Evolutionary conservation across 2,113 vertebrate genomes (phyloP), one percentile per base, ranked within the genome.

Genomic region (Nestor notabilis): DNA sequence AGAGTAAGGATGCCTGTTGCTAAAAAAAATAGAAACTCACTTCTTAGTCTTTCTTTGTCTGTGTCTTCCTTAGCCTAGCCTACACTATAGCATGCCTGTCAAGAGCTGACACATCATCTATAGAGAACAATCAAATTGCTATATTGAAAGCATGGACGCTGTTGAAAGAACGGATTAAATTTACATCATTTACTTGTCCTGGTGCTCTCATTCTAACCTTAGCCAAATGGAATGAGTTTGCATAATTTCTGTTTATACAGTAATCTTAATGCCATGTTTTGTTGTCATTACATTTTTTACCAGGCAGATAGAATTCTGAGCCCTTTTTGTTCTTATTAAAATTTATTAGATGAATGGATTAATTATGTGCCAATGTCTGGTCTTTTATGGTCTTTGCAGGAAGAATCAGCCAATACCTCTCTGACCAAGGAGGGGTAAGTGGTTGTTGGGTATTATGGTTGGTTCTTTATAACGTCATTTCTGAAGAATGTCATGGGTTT

Each of bases 291-390:
- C 39, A 82, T 47, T 58, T 50, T 87, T 91, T 83, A 83, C 84
- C 49, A 69, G 72, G 49, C 85, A 46, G 95, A 87, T 72, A 72
- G 64, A 97, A 93, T 93, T 89, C 71, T 61, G 46, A 90, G 56
- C 20, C 64, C 33, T 85, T 93, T 95, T 83, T 78, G 25, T 69
- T 95, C 69, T 80, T 83, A 71, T 91, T 55, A 95, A 93, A 96
- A 56, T 79, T 76, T 75, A 81, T 92, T 91, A 96, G 53, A 93
- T 82, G 60, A 96, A 87, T 50, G 69, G 44, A 95, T 92, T 37
- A 68, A 96, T 68, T 76, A 14, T 83, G 12, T 70, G 50, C 33
- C 39, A 50, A 39, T 76, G 19, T 66, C 44, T 95, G 19, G 17
- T 86, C 39, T 72, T 47, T 46, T 77, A 71, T 4, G n/a, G 72